A percentile compares a stretch with the other conserved stretches of the same genome.
phyloP scores from a whole-genome alignment of 2,797 vertebrate species.

The Vipera ursinii region DNA sequence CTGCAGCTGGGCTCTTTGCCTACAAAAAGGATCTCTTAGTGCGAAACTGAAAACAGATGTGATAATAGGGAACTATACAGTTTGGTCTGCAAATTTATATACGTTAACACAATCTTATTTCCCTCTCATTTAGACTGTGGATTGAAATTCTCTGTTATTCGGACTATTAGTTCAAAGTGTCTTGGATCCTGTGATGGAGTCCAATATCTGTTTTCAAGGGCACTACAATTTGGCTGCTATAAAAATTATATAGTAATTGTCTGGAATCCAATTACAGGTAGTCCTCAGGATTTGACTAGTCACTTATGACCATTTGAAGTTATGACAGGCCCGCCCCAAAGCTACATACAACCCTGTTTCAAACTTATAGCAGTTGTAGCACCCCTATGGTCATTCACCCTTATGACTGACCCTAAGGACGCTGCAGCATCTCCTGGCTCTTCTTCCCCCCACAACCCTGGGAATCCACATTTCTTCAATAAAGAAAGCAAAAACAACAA shows the following conservation, averaged over 20 bases:
- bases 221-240: neutral
- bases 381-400: neutral
- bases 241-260: neutral
- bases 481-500: neutral
- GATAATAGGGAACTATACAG: constrained; percentile 3
- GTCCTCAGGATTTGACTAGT: neutral
- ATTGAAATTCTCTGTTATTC: neutral
- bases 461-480: neutral
- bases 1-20: constrained; percentile 74
- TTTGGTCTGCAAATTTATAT: constrained; percentile 21
- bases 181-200: neutral
- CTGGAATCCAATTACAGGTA: neutral
- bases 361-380: too few species aligned
- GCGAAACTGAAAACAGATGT: constrained; percentile 56
- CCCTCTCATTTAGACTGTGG: neutral
- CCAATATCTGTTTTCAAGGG: neutral
- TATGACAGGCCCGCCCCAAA: too few species aligned
- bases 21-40: constrained; percentile 82
- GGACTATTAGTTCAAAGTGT: neutral
- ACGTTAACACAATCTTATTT: neutral
- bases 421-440: neutral
- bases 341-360: too few species aligned
- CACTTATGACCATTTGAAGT: too few species aligned
- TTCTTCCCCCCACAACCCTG: neutral
- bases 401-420: neutral